phyloP scores from a whole-genome alignment of 2,888 invertebrate species.

The Athalia circularis region DNA sequence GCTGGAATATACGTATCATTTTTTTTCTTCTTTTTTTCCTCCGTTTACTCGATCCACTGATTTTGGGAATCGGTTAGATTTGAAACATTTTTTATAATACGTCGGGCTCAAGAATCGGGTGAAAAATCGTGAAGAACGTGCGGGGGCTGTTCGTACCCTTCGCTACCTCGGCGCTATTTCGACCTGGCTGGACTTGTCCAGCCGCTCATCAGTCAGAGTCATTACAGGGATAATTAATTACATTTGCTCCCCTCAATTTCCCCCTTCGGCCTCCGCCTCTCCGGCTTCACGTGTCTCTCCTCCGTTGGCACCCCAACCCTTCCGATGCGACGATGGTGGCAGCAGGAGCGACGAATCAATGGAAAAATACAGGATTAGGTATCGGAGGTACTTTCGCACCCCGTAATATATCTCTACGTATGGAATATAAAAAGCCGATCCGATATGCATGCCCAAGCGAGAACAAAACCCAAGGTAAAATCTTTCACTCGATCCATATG shows the following conservation, averaged over 20 bases:
- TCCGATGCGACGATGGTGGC: constrained; percentile 51
- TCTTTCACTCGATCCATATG: no score
- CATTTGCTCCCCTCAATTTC: constrained; percentile 74
- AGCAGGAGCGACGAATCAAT: constrained; percentile 65
- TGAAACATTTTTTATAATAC: not conserved
- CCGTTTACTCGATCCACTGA: no score
- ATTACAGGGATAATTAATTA: constrained; percentile 81
- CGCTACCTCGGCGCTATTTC: constrained; percentile 71
- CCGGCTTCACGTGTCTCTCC: constrained; percentile 53
- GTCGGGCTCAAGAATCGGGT: not conserved
- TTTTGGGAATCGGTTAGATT: not conserved
- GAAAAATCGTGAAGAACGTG: not conserved
- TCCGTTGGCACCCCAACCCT: constrained; percentile 51
- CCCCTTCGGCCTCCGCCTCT: constrained; percentile 60
- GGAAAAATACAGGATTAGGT: constrained; percentile 70
- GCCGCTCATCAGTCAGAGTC: constrained; percentile 80
- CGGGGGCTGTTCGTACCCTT: constrained; percentile 64
- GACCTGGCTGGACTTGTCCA: constrained; percentile 73
- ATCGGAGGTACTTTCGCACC: constrained; percentile 36
- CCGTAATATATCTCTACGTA: not conserved
- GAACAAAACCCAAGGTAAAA: no score
- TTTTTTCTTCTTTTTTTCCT: no score
- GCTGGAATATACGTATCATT: no score
- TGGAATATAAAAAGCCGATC: not conserved
- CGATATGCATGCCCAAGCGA: not conserved